Percentiles rank a stretch among this genome's conserved stretches.
These are phyloP conservation scores for Oscarella lobularis DNA, from an alignment of 37 sponge, comb jelly and placozoan species.

Conservation along the genomic window DNA sequence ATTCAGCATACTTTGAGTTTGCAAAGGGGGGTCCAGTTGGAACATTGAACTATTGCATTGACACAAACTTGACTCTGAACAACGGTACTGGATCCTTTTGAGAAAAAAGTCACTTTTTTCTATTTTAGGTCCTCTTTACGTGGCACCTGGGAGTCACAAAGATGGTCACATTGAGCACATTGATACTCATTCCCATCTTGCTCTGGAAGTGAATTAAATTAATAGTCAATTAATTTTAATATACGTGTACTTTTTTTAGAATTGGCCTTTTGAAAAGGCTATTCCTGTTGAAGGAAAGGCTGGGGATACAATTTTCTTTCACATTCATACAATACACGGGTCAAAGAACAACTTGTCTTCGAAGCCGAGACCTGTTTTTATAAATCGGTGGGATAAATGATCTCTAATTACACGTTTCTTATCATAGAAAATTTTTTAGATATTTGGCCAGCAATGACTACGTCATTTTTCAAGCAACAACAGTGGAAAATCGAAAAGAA, in stretches of 20 bases:
- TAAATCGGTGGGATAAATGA: constrained; percentile 6
- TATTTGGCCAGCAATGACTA: background rate
- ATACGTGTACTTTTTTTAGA: too few relatives aligned
- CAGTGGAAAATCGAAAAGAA: background rate
- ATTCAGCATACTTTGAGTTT: constrained; percentile 22
- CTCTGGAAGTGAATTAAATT: constrained; percentile 3
- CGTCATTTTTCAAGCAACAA: background rate
- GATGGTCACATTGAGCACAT: constrained; percentile 9
- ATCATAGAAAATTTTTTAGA: background rate
- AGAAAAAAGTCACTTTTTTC: background rate
- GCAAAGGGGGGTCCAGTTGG: constrained; percentile 17
- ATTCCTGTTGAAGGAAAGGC: constrained; percentile 19
- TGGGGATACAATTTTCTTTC: constrained; percentile 21
- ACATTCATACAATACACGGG: constrained; percentile 12
- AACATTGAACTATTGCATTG: constrained; percentile 15
- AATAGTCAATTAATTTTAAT: too few relatives aligned
- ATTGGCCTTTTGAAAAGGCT: constrained; percentile 9
- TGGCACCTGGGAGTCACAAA: background rate
- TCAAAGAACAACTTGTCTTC: constrained; percentile 12
- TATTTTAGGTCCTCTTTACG: background rate
- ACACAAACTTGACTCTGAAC: constrained; percentile 11
- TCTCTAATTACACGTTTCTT: background rate
- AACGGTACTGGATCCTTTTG: constrained; percentile 9
- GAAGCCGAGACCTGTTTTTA: constrained; percentile 10
- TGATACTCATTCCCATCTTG: constrained; percentile 17